Conservation (phyloP, 1,140 invertebrate genomes). For the Pemphigus obesinymphae region DNA sequence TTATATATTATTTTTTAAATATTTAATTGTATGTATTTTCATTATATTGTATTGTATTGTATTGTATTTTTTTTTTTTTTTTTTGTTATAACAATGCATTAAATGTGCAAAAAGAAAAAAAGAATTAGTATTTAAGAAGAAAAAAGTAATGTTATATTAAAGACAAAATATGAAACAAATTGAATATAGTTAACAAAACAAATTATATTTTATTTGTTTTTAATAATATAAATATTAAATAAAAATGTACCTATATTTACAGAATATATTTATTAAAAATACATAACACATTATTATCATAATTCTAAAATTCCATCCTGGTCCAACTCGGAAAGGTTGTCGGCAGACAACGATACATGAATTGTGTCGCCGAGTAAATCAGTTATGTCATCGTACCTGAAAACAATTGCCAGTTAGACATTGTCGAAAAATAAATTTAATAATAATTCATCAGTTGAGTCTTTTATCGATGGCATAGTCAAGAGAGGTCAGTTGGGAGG, state of each 20-base stretch:
- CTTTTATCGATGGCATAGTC: no score
- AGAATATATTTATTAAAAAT: background rate
- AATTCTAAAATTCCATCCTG: conserved; percentile 45
- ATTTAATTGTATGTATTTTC: background rate
- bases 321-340: conserved; percentile 45
- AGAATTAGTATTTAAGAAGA: no score
- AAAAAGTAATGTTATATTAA: background rate
- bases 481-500: no score
- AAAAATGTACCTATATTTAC: background rate
- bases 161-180: background rate
- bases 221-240: background rate
- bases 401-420: background rate
- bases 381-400: conserved; percentile 45
- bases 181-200: background rate
- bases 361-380: conserved; percentile 45
- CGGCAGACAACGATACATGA: conserved; percentile 41
- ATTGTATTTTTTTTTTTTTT: background rate
- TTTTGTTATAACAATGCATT: no score
- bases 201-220: conserved; percentile 4
- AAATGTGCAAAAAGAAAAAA: no score
- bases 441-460: no score
- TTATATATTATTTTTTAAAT: background rate
- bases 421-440: no score
- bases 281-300: conserved; percentile 29
- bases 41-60: background rate